These are phyloP conservation scores for Phylloscopus whistleri DNA, from an alignment of 2,113 vertebrate species.

Conservation along the genomic window DNA sequence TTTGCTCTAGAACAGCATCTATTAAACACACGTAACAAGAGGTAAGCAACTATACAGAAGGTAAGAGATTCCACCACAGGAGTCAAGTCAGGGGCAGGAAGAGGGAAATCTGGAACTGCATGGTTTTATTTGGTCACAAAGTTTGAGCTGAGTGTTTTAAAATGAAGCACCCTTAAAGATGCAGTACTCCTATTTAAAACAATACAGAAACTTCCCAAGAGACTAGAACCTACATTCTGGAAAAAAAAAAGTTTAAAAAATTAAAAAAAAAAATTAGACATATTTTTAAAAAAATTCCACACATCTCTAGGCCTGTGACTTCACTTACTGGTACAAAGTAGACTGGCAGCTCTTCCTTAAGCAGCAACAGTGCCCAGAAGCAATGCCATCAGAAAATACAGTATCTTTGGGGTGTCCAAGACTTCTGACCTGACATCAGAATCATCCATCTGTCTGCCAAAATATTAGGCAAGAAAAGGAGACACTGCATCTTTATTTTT, in stretches of 20 bases:
- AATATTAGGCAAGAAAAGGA: conserved; percentile 38
- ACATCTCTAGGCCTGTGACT: conserved; percentile 33
- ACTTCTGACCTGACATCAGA: background rate
- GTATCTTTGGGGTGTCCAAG: conserved; percentile 34
- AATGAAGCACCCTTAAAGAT: conserved; percentile 45
- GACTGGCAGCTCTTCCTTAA: conserved; percentile 21
- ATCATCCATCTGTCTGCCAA: conserved; percentile 19
- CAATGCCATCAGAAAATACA: background rate
- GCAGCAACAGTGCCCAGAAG: background rate
- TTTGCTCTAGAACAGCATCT: conserved; percentile 23
- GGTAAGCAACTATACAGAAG: conserved; percentile 38
- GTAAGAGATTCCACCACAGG: conserved; percentile 46
- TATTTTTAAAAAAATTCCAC: conserved; percentile 19
- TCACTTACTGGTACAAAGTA: conserved; percentile 51
- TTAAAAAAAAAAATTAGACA: conserved; percentile 8
- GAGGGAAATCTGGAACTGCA: conserved; percentile 7
- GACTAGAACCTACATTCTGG: conserved; percentile 57
- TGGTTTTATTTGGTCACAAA: conserved; percentile 49
- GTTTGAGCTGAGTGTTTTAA: conserved; percentile 45
- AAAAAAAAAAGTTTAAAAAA: background rate
- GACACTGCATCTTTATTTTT: conserved; percentile 14
- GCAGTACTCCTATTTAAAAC: conserved; percentile 53
- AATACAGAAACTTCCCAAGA: conserved; percentile 54
- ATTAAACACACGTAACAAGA: conserved; percentile 30
- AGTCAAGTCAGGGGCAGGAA: background rate